These are phyloP conservation scores for Amblyjoppa fuscipennis DNA, from an alignment of 2,888 invertebrate genomes.

Conservation along the genomic window DNA sequence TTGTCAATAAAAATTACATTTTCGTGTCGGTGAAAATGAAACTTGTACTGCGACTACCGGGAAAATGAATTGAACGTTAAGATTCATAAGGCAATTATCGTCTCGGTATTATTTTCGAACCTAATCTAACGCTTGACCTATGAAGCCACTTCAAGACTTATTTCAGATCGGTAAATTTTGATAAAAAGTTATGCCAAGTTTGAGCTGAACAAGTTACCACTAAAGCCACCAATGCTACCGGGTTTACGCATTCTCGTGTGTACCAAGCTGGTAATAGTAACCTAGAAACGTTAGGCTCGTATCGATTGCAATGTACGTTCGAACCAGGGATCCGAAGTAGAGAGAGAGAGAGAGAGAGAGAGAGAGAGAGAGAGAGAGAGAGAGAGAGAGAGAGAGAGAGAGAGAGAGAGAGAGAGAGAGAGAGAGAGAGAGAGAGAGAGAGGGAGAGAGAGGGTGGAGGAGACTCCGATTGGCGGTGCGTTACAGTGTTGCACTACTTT, in stretches of 20 bases:
- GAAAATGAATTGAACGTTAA: neutral
- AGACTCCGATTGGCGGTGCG: slow-evolving; percentile 67
- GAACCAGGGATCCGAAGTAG: slow-evolving; percentile 44
- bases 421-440: no score
- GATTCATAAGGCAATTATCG: neutral
- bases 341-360: slow-evolving; percentile 9
- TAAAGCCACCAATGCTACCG: slow-evolving; percentile 59
- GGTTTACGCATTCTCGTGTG: slow-evolving; percentile 68
- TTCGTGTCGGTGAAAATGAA: neutral
- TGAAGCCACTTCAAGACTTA: neutral
- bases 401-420: slow-evolving; percentile 19
- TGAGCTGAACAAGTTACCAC: slow-evolving; percentile 14
- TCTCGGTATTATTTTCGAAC: neutral
- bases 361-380: slow-evolving; percentile 11
- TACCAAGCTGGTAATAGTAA: slow-evolving; percentile 73
- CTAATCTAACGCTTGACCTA: neutral
- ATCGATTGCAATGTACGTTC: slow-evolving; percentile 58
- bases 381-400: neutral
- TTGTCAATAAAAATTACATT: neutral
- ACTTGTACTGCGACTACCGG: neutral
- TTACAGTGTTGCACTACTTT: slow-evolving; percentile 80
- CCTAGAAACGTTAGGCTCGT: slow-evolving; percentile 77
- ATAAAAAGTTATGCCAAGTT: neutral
- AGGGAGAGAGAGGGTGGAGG: slow-evolving; percentile 64
- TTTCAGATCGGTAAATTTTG: neutral